Evolutionary conservation across 2,888 invertebrate genomes (phyloP).

Genomic region (Balanococcus diminutus): DNA sequence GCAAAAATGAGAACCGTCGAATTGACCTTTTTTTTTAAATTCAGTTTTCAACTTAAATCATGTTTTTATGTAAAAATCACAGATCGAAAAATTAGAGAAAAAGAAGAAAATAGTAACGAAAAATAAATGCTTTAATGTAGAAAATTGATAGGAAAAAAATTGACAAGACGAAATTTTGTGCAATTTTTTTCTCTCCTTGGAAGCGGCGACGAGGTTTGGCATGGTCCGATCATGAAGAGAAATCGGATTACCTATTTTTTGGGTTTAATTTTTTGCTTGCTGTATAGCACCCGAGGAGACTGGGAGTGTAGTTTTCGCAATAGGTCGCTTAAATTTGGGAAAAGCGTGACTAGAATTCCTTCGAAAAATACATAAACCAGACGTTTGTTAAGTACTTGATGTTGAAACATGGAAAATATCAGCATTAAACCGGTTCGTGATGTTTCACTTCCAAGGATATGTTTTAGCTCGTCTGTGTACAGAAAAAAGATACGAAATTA

Average conservation of each 20-base stretch:
- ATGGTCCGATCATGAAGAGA: neutral
- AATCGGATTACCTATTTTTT: constrained; percentile 29
- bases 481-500: constrained; percentile 58
- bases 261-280: constrained; percentile 26
- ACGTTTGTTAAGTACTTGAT: constrained; percentile 81
- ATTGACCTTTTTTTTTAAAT: neutral
- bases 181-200: neutral
- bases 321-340: constrained; percentile 64
- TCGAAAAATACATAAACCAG: constrained; percentile 83
- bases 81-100: neutral
- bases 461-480: constrained; percentile 85
- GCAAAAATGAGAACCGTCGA: neutral
- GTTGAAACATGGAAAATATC: constrained; percentile 87
- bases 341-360: constrained; percentile 77
- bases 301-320: constrained; percentile 56
- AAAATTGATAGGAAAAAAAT: neutral
- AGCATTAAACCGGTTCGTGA: constrained; percentile 80
- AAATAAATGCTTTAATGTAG: neutral
- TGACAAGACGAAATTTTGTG: neutral
- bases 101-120: neutral
- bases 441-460: constrained; percentile 87
- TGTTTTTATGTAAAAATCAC: neutral
- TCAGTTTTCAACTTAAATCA: neutral
- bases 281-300: constrained; percentile 40
- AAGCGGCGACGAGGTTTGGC: neutral